A percentile compares a stretch with the other conserved stretches of the same genome.
These are phyloP conservation scores for Psammodynastes pulverulentus DNA, from an alignment of 2,113 vertebrate genomes.

Conservation along the genomic window DNA sequence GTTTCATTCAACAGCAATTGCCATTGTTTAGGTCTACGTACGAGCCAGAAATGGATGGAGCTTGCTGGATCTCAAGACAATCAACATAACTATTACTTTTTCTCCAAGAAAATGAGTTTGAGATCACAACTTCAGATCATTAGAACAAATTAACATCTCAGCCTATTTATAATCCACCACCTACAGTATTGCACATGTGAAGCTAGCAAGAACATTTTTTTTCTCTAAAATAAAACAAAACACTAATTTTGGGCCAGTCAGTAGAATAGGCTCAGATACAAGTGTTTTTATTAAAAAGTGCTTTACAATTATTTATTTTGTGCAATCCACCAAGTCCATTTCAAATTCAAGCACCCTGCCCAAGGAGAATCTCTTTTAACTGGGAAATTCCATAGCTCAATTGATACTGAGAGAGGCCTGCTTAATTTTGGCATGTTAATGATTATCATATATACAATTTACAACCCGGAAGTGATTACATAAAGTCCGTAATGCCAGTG, in stretches of 20 bases:
- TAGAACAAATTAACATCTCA: not conserved
- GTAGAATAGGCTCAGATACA: not conserved
- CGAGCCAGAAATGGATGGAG: not conserved
- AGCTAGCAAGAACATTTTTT: not conserved
- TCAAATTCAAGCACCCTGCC: not conserved
- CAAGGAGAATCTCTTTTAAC: not conserved
- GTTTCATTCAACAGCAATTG: not conserved
- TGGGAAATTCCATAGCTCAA: not conserved
- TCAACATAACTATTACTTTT: not conserved
- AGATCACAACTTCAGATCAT: not conserved
- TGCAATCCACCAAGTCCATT: not conserved
- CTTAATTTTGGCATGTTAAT: not conserved
- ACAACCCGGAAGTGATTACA: not conserved
- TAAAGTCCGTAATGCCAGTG: not conserved
- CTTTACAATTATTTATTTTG: constrained; percentile 24
- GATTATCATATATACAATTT: not conserved
- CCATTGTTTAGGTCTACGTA: not conserved
- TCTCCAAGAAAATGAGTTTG: not conserved
- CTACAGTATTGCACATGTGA: not conserved
- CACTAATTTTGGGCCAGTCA: not conserved
- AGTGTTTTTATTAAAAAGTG: constrained; percentile 33
- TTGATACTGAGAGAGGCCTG: not conserved
- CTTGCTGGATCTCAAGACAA: not conserved
- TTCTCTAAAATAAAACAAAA: not conserved
- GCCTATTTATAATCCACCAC: not conserved